Evolutionary conservation across 2,113 vertebrate species (phyloP).

Genomic region (Xenopus borealis): DNA sequence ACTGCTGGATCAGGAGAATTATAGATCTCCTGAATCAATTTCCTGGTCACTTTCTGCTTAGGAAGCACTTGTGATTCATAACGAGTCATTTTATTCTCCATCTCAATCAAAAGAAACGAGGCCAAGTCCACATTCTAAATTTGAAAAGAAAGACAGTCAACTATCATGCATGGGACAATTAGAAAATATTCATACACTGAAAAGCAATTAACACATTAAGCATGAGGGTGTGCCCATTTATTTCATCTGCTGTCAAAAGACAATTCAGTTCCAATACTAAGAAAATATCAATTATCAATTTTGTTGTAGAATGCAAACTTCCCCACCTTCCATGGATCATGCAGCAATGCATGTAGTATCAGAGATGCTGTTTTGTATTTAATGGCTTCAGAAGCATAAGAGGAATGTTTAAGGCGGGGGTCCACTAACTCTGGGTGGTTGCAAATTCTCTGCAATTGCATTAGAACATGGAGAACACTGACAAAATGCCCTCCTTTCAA

Average conservation of each 20-base stretch:
- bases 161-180: too few relatives aligned
- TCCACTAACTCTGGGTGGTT: conserved; percentile 82
- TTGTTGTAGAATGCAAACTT: too few relatives aligned
- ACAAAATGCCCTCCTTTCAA: conserved; percentile 81
- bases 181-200: too few relatives aligned
- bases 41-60: conserved; percentile 72
- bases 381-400: conserved; percentile 66
- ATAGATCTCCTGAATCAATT: conserved; percentile 79
- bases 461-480: conserved; percentile 76
- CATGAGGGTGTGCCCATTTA: too few relatives aligned
- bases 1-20: conserved; percentile 58
- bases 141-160: neutral
- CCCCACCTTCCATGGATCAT: conserved; percentile 70
- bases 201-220: too few relatives aligned
- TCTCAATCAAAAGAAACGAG: conserved; percentile 72
- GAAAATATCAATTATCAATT: too few relatives aligned
- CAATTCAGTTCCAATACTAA: too few relatives aligned
- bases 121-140: conserved; percentile 68
- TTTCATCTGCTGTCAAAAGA: too few relatives aligned
- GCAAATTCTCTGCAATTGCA: conserved; percentile 80
- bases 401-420: conserved; percentile 62
- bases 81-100: conserved; percentile 71
- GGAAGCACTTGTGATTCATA: conserved; percentile 71
- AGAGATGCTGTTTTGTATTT: conserved; percentile 69
- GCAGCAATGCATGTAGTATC: conserved; percentile 66